Evolutionary conservation across 2,888 invertebrate genomes (phyloP).

Genomic region (Microctonus hyperodae): DNA sequence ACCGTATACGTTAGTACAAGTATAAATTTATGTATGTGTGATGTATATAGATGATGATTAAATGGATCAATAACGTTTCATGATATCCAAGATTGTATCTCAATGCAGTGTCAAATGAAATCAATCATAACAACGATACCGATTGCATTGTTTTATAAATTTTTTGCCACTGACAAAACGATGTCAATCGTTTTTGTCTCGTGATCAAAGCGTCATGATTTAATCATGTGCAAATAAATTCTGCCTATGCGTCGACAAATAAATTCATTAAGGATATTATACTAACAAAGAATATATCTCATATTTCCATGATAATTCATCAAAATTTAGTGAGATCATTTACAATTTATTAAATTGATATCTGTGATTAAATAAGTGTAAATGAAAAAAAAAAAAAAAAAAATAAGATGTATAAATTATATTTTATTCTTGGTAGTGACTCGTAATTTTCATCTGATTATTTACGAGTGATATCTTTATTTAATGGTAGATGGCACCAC

Average conservation of each 20-base stretch:
- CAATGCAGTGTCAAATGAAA: conserved; percentile 20
- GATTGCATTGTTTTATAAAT: too few species aligned
- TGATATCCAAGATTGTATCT: conserved; percentile 12
- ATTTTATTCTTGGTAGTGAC: background rate
- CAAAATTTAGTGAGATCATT: too few species aligned
- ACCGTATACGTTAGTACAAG: background rate
- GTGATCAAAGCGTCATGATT: conserved; percentile 40
- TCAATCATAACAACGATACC: conserved; percentile 24
- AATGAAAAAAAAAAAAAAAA: too few species aligned
- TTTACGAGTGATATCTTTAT: background rate
- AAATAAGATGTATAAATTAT: too few species aligned
- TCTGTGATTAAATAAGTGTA: too few species aligned
- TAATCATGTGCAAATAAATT: conserved; percentile 26
- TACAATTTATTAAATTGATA: too few species aligned
- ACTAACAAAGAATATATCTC: background rate
- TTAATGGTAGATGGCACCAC: background rate
- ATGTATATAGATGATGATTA: background rate
- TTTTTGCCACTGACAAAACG: too few species aligned
- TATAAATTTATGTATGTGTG: background rate
- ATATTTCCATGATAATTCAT: background rate
- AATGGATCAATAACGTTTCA: conserved; percentile 8
- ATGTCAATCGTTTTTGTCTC: conserved; percentile 22
- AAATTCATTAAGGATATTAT: background rate
- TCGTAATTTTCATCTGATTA: background rate
- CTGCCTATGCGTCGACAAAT: background rate